Evolutionary conservation across 1,140 invertebrate genomes (phyloP).

Genomic region (Drosophila saltans): DNA sequence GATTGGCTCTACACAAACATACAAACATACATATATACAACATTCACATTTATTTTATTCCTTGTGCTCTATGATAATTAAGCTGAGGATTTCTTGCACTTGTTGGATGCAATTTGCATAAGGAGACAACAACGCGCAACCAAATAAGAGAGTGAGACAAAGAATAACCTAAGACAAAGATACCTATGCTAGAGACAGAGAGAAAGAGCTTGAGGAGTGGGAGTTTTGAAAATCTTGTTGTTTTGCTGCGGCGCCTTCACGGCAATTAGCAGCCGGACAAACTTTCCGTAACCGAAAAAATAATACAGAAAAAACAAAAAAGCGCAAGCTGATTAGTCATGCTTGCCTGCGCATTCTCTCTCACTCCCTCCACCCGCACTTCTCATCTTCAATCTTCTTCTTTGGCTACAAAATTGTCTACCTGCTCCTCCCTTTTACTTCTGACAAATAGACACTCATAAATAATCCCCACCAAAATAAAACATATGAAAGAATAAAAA

Average conservation of each 20-base stretch:
- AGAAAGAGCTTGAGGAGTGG: neutral
- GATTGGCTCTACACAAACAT: conserved; percentile 63
- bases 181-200: neutral
- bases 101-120: conserved; percentile 76
- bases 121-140: conserved; percentile 10
- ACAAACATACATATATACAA: conserved; percentile 49
- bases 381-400: neutral
- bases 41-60: conserved; percentile 3
- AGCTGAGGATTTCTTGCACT: conserved; percentile 66
- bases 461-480: conserved; percentile 55
- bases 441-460: conserved; percentile 74
- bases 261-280: conserved; percentile 72
- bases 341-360: conserved; percentile 60
- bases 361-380: no score
- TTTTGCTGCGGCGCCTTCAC: conserved; percentile 65
- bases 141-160: neutral
- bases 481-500: conserved; percentile 36
- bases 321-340: conserved; percentile 69
- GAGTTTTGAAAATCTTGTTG: neutral
- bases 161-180: neutral
- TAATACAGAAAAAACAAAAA: conserved; percentile 13
- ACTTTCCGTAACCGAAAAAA: conserved; percentile 50
- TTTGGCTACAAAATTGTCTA: conserved; percentile 3
- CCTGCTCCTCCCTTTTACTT: conserved; percentile 22
- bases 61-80: conserved; percentile 75